A percentile compares a stretch with the other conserved stretches of the same genome.
Evolutionary conservation across 53 echinoderm and acorn worm species (phyloP).

Genomic region (Arbacia lixula): DNA sequence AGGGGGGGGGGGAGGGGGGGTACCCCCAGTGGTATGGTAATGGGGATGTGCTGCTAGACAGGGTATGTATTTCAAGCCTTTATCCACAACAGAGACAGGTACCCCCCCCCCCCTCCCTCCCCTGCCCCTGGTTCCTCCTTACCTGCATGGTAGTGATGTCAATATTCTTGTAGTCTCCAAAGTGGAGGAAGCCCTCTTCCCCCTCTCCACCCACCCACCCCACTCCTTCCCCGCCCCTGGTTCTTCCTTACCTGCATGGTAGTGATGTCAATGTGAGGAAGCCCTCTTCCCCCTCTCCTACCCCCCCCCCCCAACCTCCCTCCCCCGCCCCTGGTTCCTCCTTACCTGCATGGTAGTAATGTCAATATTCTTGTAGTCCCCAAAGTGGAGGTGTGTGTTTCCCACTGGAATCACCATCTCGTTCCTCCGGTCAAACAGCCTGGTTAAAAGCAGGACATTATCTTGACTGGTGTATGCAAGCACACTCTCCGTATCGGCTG

Average conservation of each 20-base stretch:
- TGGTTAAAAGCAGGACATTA: conserved; percentile 32
- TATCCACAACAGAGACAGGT: conserved; percentile 58
- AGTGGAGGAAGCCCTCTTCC: no score
- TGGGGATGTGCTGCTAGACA: no score
- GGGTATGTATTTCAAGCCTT: no score
- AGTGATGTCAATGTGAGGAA: conserved; percentile 68
- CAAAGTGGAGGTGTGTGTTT: conserved; percentile 71
- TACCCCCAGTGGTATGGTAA: no score
- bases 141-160: conserved; percentile 76
- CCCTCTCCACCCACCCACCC: no score
- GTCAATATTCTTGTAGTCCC: conserved; percentile 63
- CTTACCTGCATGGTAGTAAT: conserved; percentile 70
- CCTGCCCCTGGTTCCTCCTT: no score
- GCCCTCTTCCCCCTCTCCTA: no score
- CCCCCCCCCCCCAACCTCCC: no score
- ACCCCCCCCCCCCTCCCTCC: no score
- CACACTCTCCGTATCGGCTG: neutral
- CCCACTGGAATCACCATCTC: conserved; percentile 59
- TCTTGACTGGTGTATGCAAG: conserved; percentile 28
- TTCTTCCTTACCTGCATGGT: conserved; percentile 60
- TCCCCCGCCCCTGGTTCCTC: no score
- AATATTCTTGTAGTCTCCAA: conserved; percentile 61
- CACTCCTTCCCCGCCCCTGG: no score
- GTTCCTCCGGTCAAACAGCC: conserved; percentile 43
- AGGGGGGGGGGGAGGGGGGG: no score